Base-by-base conservation (phyloP, 2,888 invertebrate species). In the Ichneumoninae sp. region DNA sequence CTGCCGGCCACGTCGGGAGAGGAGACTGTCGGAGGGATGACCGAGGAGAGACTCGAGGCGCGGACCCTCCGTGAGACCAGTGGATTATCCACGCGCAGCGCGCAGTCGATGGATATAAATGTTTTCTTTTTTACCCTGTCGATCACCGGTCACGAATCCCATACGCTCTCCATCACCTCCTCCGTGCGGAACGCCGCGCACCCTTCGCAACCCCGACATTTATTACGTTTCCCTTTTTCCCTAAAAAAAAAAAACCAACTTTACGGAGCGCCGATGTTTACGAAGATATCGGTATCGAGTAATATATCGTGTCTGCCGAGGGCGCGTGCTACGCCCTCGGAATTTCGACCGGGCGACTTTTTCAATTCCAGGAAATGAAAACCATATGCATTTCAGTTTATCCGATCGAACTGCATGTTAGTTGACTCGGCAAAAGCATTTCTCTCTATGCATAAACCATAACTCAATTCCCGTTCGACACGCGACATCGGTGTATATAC, bases 401-500 rank as follows among this genome's bases (percentile, higher is more conserved):
- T 75, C 33, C 74, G 69, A 80, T 74, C 50, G 50, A 60, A 75
- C 47, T 22, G 62, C 22, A 69, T 50, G n/a, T 30, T 33, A 50
- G 75, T 70, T 30, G 69, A 69, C 69, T 52, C 52, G 80, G 19
- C 62, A 22, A 44, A 44, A 40, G 66, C 76, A 40, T 57, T 13
- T n/a, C 54, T 30, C 22, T 60, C 13, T 69, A 47, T 36, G 19
- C 70, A 84, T 83, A 87, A 77, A 82, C 86, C 66, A 84, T 88
- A 88, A 89, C 89, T 90, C 90, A 90, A 89, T 90, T 90, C 19
- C 19, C 65, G 81, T 84, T 88, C 86, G 85, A 86, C 90, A 90
- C 89, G 54, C 69, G 90, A 87, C 87, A 88, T 68, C 82, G 85
- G 85, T 79, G 79, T 62, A 66, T 33, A 70, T 22, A 80, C 71